Conservation (phyloP, 1,140 invertebrate species). For the Zaprionus capensis region DNA sequence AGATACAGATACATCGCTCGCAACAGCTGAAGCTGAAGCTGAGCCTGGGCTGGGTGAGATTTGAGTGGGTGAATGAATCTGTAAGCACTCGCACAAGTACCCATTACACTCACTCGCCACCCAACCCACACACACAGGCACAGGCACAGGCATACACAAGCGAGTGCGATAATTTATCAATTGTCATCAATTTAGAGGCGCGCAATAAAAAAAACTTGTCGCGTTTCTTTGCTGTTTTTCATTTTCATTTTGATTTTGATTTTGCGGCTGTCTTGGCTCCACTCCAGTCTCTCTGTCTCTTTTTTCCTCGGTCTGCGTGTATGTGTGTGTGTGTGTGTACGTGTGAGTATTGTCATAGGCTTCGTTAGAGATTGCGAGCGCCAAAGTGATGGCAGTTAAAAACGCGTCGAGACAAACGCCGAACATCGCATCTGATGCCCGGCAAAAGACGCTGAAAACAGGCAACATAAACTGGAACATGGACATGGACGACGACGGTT, state of each 20-base stretch:
- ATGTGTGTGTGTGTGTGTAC: constrained; percentile 14
- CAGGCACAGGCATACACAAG: constrained; percentile 14
- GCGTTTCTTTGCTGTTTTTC: constrained; percentile 58
- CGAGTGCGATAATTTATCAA: constrained; percentile 77
- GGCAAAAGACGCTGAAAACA: constrained; percentile 16
- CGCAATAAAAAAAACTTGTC: constrained; percentile 27
- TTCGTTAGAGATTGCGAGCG: constrained; percentile 45
- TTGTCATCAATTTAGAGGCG: constrained; percentile 78
- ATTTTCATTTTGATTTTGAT: constrained; percentile 43
- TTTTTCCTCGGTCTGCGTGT: not conserved
- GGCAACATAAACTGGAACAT: constrained; percentile 27
- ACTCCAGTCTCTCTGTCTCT: constrained; percentile 25
- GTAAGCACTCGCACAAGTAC: constrained; percentile 11
- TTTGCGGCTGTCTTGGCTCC: constrained; percentile 38
- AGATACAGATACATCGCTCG: not conserved
- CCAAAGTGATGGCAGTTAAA: constrained; percentile 58
- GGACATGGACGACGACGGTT: constrained; percentile 25
- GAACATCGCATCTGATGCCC: constrained; percentile 27
- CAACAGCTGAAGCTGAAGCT: not conserved
- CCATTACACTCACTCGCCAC: constrained; percentile 6
- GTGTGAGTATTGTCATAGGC: constrained; percentile 24
- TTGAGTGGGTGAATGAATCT: constrained; percentile 15
- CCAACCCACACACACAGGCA: constrained; percentile 21
- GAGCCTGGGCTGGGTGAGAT: not conserved
- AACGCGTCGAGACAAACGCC: constrained; percentile 54